These are phyloP conservation scores for Tursiops truncatus DNA, from an alignment of 2,113 vertebrate species.

Conservation along the genomic window DNA sequence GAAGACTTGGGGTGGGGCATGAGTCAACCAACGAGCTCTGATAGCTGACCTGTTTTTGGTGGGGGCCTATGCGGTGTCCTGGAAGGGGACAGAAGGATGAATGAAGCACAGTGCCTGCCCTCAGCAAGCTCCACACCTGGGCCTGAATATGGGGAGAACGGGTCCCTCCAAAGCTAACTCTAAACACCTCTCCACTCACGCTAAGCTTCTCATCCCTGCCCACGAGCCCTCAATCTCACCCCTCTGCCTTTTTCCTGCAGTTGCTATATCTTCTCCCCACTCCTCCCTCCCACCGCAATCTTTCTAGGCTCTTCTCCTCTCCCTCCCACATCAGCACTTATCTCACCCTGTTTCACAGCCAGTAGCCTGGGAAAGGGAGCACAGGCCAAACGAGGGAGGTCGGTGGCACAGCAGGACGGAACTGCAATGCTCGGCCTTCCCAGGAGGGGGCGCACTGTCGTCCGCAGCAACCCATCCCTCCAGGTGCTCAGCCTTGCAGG, in stretches of 20 bases:
- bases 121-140: neutral
- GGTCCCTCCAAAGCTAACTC: neutral
- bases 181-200: neutral
- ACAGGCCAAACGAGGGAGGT: neutral
- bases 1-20: neutral
- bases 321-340: neutral
- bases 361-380: neutral
- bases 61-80: neutral
- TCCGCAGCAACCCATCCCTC: neutral
- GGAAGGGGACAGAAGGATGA: neutral
- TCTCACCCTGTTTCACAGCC: neutral
- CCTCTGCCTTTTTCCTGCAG: neutral
- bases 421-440: neutral
- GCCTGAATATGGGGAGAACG: neutral
- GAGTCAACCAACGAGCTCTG: neutral
- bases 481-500: neutral
- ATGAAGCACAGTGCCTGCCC: rapidly evolving
- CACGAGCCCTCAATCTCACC: neutral
- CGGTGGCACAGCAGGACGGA: neutral
- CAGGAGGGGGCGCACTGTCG: neutral
- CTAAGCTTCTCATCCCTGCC: neutral
- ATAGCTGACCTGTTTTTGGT: neutral
- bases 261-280: neutral
- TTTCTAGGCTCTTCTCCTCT: neutral
- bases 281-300: neutral